Percentiles rank a stretch among this genome's conserved stretches.
These are phyloP conservation scores for Pteropus alecto DNA, from an alignment of 2,113 vertebrate genomes.

Conservation along the genomic window DNA sequence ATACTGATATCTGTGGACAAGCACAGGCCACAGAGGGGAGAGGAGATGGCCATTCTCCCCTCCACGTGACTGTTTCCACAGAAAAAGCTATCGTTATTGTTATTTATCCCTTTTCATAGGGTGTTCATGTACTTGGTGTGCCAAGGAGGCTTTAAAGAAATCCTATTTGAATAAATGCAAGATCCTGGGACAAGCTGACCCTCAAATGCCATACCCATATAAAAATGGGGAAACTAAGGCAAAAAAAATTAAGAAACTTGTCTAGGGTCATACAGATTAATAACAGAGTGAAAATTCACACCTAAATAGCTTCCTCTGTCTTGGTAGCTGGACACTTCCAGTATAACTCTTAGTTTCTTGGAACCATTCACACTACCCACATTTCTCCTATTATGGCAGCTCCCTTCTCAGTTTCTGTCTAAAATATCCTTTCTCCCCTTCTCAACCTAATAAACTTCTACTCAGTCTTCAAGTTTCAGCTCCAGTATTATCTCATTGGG, in stretches of 20 bases:
- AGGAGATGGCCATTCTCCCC: too few species aligned
- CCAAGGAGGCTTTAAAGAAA: not conserved
- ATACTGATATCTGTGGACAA: too few species aligned
- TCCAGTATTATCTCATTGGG: not conserved
- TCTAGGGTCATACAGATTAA: not conserved
- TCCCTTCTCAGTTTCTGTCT: not conserved
- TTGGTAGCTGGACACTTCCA: not conserved
- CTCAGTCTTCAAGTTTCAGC: not conserved
- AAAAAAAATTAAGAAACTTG: not conserved
- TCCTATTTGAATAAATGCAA: not conserved
- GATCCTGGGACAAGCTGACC: not conserved
- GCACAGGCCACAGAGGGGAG: too few species aligned
- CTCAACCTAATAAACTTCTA: not conserved
- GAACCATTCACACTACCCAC: too few species aligned
- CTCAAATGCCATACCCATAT: not conserved
- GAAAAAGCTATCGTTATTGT: not conserved
- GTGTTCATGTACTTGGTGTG: not conserved
- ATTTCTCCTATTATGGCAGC: not conserved
- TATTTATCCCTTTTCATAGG: not conserved
- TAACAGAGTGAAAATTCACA: not conserved
- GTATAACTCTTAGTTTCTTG: not conserved
- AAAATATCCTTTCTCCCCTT: not conserved
- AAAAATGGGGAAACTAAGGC: not conserved
- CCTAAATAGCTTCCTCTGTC: not conserved
- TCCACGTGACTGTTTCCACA: too few species aligned